Evolutionary conservation across 2,888 invertebrate species (phyloP).

Genomic region (Euzetes globulus): DNA sequence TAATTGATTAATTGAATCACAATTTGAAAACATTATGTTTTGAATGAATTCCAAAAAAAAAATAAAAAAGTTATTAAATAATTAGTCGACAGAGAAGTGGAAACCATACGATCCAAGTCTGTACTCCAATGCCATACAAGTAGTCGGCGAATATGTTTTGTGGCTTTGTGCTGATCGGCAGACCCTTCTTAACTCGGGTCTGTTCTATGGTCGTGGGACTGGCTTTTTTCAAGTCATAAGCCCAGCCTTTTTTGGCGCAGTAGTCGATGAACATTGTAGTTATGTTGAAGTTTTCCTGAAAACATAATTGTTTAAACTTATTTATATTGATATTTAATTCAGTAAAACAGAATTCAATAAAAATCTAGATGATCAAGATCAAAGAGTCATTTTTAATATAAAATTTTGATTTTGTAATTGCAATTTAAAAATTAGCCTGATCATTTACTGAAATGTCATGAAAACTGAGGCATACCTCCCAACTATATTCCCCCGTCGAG

Average conservation of each 20-base stretch:
- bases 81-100: not conserved
- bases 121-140: not conserved
- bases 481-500: constrained; percentile 48
- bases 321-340: no score
- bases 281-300: constrained; percentile 44
- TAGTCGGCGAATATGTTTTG: not conserved
- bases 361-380: no score
- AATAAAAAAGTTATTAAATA: not conserved
- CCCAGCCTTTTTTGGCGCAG: constrained; percentile 46
- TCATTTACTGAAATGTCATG: no score
- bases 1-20: no score
- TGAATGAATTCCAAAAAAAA: not conserved
- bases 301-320: no score
- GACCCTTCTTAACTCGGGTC: not conserved
- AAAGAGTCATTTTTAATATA: no score
- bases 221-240: constrained; percentile 25
- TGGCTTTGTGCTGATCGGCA: not conserved
- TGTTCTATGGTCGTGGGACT: not conserved
- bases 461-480: no score
- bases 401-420: no score
- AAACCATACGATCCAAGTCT: constrained; percentile 17
- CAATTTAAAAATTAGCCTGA: no score
- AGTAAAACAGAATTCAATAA: no score
- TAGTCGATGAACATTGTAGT: constrained; percentile 49
- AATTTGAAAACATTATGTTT: not conserved